Evolutionary conservation across 1,140 invertebrate species (phyloP), one percentile per base, ranked within the genome.

Genomic region (Mercenaria mercenaria): DNA sequence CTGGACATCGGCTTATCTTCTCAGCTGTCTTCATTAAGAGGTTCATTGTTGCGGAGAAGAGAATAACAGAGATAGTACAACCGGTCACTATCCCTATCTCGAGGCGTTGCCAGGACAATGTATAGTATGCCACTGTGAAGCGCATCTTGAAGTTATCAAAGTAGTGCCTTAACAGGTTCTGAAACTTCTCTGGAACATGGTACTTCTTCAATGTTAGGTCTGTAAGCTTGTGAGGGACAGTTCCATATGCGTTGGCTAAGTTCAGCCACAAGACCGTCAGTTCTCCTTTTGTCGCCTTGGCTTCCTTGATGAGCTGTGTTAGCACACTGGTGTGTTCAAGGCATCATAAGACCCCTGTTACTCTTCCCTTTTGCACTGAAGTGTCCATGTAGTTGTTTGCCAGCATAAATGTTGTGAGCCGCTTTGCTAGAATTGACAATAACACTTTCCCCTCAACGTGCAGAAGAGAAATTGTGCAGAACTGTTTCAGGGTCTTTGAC

Each of bases 191-290:
- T 34, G 67, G 81, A 52, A 84, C 41, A 67, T 80, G 77, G 39
- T 85, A 52, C 23, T 26, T 69, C 29, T 84, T 41, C 8, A 91
- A 32, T 43, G 86, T 50, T 34, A 90, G 26, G 15, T 59, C 67
- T 41, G 88, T 69, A 26, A 88, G 47, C 64, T 80, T 59, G 52
- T 91, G 86, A 10, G 83, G 47, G 0, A 90, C 26, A 8, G 39
- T 50, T 80, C 77, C 64, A 59, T 82, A 69, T 34, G 79, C 79
- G 59, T 81, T 74, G 23, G 79, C 86, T 56, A 84, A 26, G 47
- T 89, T 87, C 13, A 84, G 37, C 90, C 86, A 91, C 69, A 84
- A n/a, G n/a, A 91, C 87, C n/a, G 89, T 72, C 11, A 85, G 2
- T 26, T 84, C 61, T 41, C n/a, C 37, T 69, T 69, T 84, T 15